Conservation (phyloP, 2,113 vertebrate genomes). For the Zingel zingel region DNA sequence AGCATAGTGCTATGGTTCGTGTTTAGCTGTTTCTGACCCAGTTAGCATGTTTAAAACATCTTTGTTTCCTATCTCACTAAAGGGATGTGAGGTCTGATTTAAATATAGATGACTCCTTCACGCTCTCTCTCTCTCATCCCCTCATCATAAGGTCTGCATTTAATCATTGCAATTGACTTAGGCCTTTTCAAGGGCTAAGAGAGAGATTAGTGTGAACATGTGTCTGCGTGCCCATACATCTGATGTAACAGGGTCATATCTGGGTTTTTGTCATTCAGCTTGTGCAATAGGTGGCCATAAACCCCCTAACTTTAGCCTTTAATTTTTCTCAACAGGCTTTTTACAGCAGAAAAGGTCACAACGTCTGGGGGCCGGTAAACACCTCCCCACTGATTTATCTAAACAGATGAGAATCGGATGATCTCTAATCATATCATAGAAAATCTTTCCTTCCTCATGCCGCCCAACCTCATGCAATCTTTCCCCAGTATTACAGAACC, state of each 20-base stretch:
- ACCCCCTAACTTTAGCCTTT: background rate
- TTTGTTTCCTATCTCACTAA: constrained; percentile 37
- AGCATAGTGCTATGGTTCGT: background rate
- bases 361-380: background rate
- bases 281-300: constrained; percentile 20
- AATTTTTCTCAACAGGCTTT: constrained; percentile 22
- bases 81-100: constrained; percentile 43
- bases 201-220: constrained; percentile 50
- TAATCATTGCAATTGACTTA: constrained; percentile 70
- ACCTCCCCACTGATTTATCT: constrained; percentile 25
- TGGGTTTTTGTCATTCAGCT: constrained; percentile 3
- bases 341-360: constrained; percentile 2
- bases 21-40: constrained; percentile 16
- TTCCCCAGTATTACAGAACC: constrained; percentile 27
- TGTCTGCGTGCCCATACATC: constrained; percentile 12
- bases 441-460: constrained; percentile 18
- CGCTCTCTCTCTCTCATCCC: constrained; percentile 27
- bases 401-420: constrained; percentile 55
- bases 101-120: constrained; percentile 49
- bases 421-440: constrained; percentile 52
- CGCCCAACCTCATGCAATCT: constrained; percentile 22
- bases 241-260: constrained; percentile 25
- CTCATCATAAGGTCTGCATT: constrained; percentile 56
- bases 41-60: constrained; percentile 33
- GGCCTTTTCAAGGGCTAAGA: constrained; percentile 32